phyloP scores from a whole-genome alignment of 1,140 invertebrate genomes.

The Odontomachus brunneus region DNA sequence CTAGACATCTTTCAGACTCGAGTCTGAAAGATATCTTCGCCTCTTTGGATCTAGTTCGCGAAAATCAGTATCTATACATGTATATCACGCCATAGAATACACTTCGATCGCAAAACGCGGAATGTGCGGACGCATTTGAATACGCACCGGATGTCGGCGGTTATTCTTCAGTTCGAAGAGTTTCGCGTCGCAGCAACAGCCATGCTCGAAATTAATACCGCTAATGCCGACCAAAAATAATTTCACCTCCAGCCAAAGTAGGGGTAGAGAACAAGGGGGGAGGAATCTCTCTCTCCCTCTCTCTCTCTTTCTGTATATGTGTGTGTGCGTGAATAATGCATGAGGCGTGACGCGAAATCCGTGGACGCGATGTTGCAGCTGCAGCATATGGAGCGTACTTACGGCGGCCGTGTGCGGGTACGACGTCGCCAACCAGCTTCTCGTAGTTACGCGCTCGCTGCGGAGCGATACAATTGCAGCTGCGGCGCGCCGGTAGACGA shows the following conservation, averaged over 20 bases:
- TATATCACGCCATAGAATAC: too few relatives aligned
- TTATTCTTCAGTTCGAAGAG: constrained; percentile 36
- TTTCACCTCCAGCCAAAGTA: constrained; percentile 44
- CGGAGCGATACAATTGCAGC: constrained; percentile 44
- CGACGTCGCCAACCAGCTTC: too few relatives aligned
- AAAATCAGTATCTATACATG: too few relatives aligned
- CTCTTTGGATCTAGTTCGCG: too few relatives aligned
- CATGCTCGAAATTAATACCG: constrained; percentile 55
- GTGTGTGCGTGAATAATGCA: constrained; percentile 70
- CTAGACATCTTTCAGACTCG: too few relatives aligned
- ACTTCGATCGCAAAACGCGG: constrained; percentile 13
- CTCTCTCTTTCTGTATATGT: too few relatives aligned
- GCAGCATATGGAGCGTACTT: constrained; percentile 50
- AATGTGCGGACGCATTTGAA: constrained; percentile 33
- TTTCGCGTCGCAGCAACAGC: constrained; percentile 11
- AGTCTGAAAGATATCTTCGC: too few relatives aligned
- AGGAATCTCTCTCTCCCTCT: too few relatives aligned
- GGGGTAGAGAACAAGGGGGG: too few relatives aligned
- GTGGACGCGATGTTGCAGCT: constrained; percentile 28
- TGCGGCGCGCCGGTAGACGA: constrained; percentile 3
- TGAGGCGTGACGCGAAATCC: constrained; percentile 56
- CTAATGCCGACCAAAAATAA: constrained; percentile 52
- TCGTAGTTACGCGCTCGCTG: too few relatives aligned
- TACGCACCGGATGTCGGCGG: background rate
- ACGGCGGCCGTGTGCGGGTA: constrained; percentile 25